These are phyloP conservation scores for Microctonus aethiopoides DNA, from an alignment of 2,888 invertebrate genomes.

Conservation along the genomic window DNA sequence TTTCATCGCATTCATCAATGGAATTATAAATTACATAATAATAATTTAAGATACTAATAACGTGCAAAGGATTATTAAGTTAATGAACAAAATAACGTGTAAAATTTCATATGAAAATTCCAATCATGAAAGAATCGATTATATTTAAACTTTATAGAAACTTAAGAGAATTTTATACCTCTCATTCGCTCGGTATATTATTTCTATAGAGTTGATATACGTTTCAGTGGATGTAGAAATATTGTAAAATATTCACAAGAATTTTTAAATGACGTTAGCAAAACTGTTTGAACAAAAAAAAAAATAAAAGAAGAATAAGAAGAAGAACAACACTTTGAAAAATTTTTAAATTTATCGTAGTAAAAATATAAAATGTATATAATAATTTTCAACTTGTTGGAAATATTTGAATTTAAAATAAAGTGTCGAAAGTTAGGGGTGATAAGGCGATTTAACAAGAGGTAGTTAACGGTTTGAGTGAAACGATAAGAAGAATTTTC, in stretches of 20 bases:
- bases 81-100: background rate
- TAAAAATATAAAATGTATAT: background rate
- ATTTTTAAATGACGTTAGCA: background rate
- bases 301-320: background rate
- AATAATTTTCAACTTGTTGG: background rate
- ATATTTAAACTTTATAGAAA: background rate
- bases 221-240: background rate
- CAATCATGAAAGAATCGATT: background rate
- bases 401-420: background rate
- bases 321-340: background rate
- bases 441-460: background rate
- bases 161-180: background rate
- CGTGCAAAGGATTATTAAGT: background rate
- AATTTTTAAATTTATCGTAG: background rate
- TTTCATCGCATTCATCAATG: no score
- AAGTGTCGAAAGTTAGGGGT: background rate
- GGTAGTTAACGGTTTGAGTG: background rate
- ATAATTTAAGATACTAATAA: background rate
- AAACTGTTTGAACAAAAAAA: background rate
- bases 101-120: background rate
- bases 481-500: conserved; percentile 2
- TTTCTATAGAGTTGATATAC: background rate
- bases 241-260: background rate
- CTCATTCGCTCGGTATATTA: background rate
- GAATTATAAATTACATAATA: background rate